phyloP scores from a whole-genome alignment of 2,113 vertebrate genomes.

The Pluvialis apricaria region DNA sequence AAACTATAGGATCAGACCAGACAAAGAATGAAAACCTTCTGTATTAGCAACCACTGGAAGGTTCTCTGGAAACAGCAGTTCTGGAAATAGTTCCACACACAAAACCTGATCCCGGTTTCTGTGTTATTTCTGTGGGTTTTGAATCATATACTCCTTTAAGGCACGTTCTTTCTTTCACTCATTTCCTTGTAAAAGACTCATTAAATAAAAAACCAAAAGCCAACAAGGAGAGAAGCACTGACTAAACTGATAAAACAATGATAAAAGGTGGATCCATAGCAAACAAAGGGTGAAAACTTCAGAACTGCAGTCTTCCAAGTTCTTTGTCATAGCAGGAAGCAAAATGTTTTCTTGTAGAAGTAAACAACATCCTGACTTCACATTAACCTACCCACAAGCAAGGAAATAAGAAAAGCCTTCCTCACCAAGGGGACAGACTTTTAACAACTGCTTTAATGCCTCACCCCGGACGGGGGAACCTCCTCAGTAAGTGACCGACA shows the following conservation, averaged over 20 bases:
- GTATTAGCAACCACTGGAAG: slow-evolving; percentile 9
- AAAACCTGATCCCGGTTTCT: neutral
- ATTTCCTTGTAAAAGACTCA: neutral
- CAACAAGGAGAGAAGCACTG: neutral
- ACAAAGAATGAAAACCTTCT: neutral
- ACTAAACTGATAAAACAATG: neutral
- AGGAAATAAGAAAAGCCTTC: neutral
- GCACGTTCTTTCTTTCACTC: neutral
- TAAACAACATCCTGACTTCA: slow-evolving; percentile 2
- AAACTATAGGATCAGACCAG: neutral
- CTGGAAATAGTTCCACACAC: neutral
- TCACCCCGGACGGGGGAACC: neutral
- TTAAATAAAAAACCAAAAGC: neutral
- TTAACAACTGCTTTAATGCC: neutral
- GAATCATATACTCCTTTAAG: slow-evolving; percentile 4
- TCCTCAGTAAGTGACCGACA: neutral
- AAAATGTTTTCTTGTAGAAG: neutral
- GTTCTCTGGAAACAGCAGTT: slow-evolving; percentile 1
- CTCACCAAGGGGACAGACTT: neutral
- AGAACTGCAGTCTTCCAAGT: neutral
- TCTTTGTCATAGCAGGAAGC: slow-evolving; percentile 17
- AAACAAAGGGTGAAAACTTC: slow-evolving; percentile 30
- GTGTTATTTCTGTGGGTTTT: neutral
- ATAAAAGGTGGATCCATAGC: neutral
- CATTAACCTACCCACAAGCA: neutral